Base-by-base conservation (phyloP, 2,888 invertebrate species). In the Drosophila trichaetosa region DNA sequence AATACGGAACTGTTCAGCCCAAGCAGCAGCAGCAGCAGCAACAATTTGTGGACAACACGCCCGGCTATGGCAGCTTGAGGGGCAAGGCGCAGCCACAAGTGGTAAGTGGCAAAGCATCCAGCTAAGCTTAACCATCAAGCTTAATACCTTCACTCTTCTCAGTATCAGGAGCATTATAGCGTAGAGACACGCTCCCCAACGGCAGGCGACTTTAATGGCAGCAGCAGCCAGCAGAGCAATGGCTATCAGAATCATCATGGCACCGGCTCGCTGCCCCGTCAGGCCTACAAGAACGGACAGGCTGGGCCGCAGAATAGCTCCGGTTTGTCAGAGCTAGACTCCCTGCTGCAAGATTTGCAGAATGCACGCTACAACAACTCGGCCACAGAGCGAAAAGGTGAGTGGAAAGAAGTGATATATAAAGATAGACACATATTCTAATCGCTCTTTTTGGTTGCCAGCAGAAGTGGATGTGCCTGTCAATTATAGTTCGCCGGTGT, bases 241-340 rank as follows among this genome's bases (percentile, higher is more conserved):
- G 90, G 89, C 70, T 91, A 92, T 80, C 91, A 91, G 79, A 91
- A 87, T 70, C 91, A 91, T 63, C 91, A 91, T 56, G 84, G 81
- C 42, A 81, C 78, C 16, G 90, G 91, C 27, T 90, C 92, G 46
- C 73, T 92, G 78, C 89, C 92, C 36, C 89, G 91, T 7, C 64
- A 69, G 5, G 69, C 74, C 54, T 76, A 72, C 49, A 88, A 84
- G 31, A 89, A 87, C 73, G 87, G 83, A 27, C 70, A 70, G 46
- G 57, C 29, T 33, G 51, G 56, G 27, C 65, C 71, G 29, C 83
- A 81, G 58, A 85, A 90, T 57, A 91, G 90, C 76, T 83, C 93
- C 61, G 97, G 98, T 93, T 94, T 98, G 53, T 97, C 97, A 0
- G 99, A 99, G 93, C 93, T 99, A 91, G 99, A 99, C 93, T 97